Evolutionary conservation across 2,797 vertebrate genomes (phyloP), one percentile per base, ranked within the genome.

Genomic region (Salarias fasciatus): DNA sequence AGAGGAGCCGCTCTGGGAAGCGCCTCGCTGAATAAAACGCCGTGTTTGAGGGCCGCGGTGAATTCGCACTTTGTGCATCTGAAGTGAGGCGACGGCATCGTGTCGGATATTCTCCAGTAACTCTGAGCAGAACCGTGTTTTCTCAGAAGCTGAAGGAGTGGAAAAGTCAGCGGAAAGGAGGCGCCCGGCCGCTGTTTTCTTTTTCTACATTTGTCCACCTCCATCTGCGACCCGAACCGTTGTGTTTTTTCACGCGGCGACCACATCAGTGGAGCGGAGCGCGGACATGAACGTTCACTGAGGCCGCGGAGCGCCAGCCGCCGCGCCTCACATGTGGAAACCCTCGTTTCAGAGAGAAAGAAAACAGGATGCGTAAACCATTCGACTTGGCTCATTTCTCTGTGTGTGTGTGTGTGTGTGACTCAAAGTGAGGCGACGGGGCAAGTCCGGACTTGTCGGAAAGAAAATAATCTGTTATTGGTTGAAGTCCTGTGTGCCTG

Each of bases 261-360:
- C 91, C 92, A 91, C 91, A 93, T 91, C 88, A 88, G 82, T 85
- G n/a, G n/a, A n/a, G 11, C 30, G 8, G 53, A 62, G 71, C n/a
- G n/a, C 51, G 15, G 77, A 82, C 82, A 86, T 76, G 88, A 42
- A 84, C 82, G 77, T n/a, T n/a, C n/a, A n/a, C n/a, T n/a, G 75
- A 69, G 58, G 30, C 62, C 69, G 53, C 64, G 72, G 63, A 53
- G 78, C 64, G 7, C 63, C 51, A 6, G 79, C 84, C 91, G 82
- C 77, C 84, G 70, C 13, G 65, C 83, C 87, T 89, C 87, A 90
- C 85, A 92, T 92, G 91, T 91, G 92, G 67, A 88, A 87, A 88
- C 83, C 84, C 73, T 75, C 35, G 13, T 72, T 87, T 88, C 84
- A 89, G 88, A 80, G 63, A 67, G 77, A 86, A 87, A 51, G 79